phyloP scores from a whole-genome alignment of 1,140 invertebrate genomes.

The Drosophila repletoides region DNA sequence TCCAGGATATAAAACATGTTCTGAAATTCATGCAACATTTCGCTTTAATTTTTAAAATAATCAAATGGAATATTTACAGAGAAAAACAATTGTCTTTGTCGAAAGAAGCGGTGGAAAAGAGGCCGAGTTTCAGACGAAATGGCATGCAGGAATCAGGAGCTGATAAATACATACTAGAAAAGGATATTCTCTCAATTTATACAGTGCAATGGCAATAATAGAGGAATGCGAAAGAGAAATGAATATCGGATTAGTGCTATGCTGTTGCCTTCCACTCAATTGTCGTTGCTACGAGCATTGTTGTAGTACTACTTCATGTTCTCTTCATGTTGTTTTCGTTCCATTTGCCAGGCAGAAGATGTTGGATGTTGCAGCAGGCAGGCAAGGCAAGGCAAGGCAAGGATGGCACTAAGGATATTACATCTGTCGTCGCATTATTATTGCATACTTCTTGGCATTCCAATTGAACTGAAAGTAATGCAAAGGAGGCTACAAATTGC shows the following conservation, averaged over 20 bases:
- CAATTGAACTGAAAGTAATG: background rate
- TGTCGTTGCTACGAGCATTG: conserved; percentile 19
- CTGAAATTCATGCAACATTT: no score
- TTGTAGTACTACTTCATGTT: no score
- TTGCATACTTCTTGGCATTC: background rate
- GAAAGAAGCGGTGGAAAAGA: no score
- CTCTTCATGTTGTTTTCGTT: conserved; percentile 18
- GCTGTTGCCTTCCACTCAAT: conserved; percentile 30
- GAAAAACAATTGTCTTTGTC: no score
- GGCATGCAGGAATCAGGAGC: background rate
- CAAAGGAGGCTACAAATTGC: background rate
- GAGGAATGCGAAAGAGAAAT: conserved; percentile 11
- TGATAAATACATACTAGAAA: conserved; percentile 2
- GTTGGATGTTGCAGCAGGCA: background rate
- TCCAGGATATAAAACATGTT: no score
- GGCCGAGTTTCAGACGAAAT: background rate
- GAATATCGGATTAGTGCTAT: conserved; percentile 35
- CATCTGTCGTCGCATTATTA: background rate
- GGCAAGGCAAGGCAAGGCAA: background rate
- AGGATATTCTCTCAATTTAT: conserved; percentile 35
- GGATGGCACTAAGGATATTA: background rate
- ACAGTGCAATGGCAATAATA: conserved; percentile 4
- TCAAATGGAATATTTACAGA: no score
- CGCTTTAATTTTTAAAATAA: no score
- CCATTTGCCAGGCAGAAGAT: conserved; percentile 5